Evolutionary conservation across 2,797 vertebrate species (phyloP).

Genomic region (Rhadinocentrus ornatus): DNA sequence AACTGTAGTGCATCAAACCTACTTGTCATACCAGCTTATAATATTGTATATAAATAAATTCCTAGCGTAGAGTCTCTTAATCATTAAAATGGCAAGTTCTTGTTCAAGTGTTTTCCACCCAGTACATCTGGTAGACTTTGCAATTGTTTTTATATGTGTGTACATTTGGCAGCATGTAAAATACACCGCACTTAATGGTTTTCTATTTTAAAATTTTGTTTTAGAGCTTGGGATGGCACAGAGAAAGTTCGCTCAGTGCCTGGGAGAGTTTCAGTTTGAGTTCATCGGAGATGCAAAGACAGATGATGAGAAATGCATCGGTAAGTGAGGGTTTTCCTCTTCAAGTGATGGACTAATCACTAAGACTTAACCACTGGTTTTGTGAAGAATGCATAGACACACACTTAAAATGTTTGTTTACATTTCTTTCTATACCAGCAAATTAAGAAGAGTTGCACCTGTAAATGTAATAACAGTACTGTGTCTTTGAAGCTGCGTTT

Average conservation of each 20-base stretch:
- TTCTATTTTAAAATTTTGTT: conserved; percentile 47
- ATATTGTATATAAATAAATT: not conserved
- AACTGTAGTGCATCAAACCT: conserved; percentile 9
- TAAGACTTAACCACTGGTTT: conserved; percentile 40
- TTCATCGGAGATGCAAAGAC: conserved; percentile 98
- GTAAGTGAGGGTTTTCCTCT: conserved; percentile 77
- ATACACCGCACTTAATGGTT: not conserved
- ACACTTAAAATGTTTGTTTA: conserved; percentile 56
- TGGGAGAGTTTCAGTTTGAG: conserved; percentile 96
- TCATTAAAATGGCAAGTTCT: not conserved
- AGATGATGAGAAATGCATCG: conserved; percentile 94
- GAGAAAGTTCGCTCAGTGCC: conserved; percentile 93
- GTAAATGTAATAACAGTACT: conserved; percentile 29
- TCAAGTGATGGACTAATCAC: not conserved
- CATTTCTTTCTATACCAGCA: conserved; percentile 25
- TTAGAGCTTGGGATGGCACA: conserved; percentile 93
- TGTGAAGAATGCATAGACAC: conserved; percentile 17
- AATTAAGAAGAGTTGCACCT: conserved; percentile 38
- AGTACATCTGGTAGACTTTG: not conserved
- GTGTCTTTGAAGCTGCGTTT: conserved; percentile 10
- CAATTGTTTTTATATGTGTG: not conserved
- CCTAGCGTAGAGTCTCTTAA: not conserved
- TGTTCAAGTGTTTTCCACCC: not conserved
- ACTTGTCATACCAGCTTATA: conserved; percentile 5
- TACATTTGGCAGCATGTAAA: not conserved